Evolutionary conservation across 1,140 invertebrate genomes (phyloP), one percentile per base, ranked within the genome.

Genomic region (Trichogramma pretiosum): DNA sequence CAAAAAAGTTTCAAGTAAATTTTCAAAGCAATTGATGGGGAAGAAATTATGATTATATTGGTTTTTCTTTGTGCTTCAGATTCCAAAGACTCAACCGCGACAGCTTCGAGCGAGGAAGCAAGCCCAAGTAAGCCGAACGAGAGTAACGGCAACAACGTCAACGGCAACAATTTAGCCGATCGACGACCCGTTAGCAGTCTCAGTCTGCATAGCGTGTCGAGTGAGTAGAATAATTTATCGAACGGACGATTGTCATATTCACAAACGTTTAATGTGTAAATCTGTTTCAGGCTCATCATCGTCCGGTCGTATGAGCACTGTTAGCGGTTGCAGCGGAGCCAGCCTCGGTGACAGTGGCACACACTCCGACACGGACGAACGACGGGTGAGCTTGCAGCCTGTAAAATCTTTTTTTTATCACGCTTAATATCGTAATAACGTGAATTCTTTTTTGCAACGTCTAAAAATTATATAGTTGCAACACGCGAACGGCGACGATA

Each of bases 341-440:
- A 87, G 85, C 56, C 72, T 87, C 0, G 85, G 83, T 0, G 87
- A 90, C 56, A 88, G 85, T 58, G 86, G 86, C 41, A 86, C 85
- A 1, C 85, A 88, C 63, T 89, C 86, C 1, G 87, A 90, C 61
- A 79, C 81, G 45, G 86, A 90, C 51, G 85, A 87, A 19, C 77
- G 80, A 56, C 79, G 82, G 47, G 81, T 82, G 61, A 73, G 47
- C 46, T 32, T 42, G 18, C n/a, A 0, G 5, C 24, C 5, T 28
- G 5, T 7, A 11, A 28, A 28, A 28, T 28, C 9, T 34, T 34
- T 34, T 34, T 8, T 30, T 30, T 30, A 30, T 30, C 13, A 30
- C 26, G n/a, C 7, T 30, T 30, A n/a, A n/a, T n/a, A n/a, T n/a
- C n/a, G n/a, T n/a, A n/a, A n/a, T n/a, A n/a, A n/a, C n/a, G n/a